phyloP scores from a whole-genome alignment of 2,888 invertebrate genomes.

The Agrochola lota region DNA sequence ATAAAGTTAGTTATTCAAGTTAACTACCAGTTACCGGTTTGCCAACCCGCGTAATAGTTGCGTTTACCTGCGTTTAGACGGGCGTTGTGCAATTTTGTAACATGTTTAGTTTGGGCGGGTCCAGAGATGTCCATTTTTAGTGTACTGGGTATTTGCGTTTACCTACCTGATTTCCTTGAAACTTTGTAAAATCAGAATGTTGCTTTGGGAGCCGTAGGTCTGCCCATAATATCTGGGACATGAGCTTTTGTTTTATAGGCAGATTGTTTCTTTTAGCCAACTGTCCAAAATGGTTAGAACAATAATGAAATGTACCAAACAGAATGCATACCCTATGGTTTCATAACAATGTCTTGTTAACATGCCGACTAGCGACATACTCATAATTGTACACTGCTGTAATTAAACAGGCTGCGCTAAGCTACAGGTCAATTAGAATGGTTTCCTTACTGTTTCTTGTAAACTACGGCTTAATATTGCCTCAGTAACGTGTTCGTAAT shows the following conservation, averaged over 20 bases:
- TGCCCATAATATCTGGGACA: background rate
- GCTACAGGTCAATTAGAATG: slow-evolving; percentile 51
- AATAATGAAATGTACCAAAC: background rate
- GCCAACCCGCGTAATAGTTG: slow-evolving; percentile 47
- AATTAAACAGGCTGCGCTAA: slow-evolving; percentile 44
- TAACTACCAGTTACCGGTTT: slow-evolving; percentile 50
- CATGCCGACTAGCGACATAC: slow-evolving; percentile 19
- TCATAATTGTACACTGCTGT: slow-evolving; percentile 10
- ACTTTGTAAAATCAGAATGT: slow-evolving; percentile 6
- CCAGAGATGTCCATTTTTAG: slow-evolving; percentile 19
- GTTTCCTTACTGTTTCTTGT: slow-evolving; percentile 32
- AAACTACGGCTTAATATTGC: slow-evolving; percentile 27
- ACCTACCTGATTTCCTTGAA: slow-evolving; percentile 35
- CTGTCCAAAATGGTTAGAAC: background rate
- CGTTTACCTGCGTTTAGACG: slow-evolving; percentile 33
- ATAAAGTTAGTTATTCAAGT: slow-evolving; percentile 44
- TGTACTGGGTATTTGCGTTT: slow-evolving; percentile 13
- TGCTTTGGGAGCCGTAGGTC: background rate
- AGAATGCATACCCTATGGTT: background rate
- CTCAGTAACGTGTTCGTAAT: slow-evolving; percentile 33
- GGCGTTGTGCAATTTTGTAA: slow-evolving; percentile 48
- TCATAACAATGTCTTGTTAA: slow-evolving; percentile 3
- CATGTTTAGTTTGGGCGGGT: slow-evolving; percentile 39
- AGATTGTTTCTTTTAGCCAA: background rate
- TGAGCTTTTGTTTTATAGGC: background rate